A percentile compares a stretch with the other conserved stretches of the same genome.
These are phyloP conservation scores for Acholoe squamosa DNA, from an alignment of 2,888 invertebrate species.

Conservation along the genomic window DNA sequence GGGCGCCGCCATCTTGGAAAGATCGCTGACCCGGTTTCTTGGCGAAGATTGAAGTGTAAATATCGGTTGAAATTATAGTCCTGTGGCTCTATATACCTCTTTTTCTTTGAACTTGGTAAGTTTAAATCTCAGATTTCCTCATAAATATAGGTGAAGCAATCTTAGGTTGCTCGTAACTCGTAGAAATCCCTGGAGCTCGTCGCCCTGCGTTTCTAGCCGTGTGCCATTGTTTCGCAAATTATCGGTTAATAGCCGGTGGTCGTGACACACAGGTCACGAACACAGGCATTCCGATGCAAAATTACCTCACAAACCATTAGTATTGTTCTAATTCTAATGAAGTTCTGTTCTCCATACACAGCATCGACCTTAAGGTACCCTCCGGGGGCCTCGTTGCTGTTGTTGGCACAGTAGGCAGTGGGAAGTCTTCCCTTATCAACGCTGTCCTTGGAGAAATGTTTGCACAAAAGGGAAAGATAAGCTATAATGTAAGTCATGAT, in stretches of 20 bases:
- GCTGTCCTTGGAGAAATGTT: constrained; percentile 96
- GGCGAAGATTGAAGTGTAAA: too few relatives aligned
- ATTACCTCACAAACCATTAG: background rate
- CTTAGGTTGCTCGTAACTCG: too few relatives aligned
- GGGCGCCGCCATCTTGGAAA: too few relatives aligned
- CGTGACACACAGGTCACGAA: constrained; percentile 84
- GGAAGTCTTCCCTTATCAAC: constrained; percentile 89
- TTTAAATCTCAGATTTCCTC: too few relatives aligned
- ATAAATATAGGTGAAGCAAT: too few relatives aligned
- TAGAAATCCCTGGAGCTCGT: too few relatives aligned
- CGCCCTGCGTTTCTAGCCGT: too few relatives aligned
- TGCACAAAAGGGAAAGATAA: constrained; percentile 89
- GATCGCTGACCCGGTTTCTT: too few relatives aligned
- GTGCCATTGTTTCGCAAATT: too few relatives aligned
- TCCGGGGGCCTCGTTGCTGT: constrained; percentile 82
- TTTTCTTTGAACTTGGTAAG: too few relatives aligned
- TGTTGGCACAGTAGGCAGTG: constrained; percentile 84
- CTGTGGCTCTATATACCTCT: too few relatives aligned
- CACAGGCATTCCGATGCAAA: constrained; percentile 87
- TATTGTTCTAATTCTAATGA: background rate
- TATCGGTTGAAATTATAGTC: too few relatives aligned
- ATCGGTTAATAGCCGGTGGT: background rate
- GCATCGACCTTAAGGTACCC: constrained; percentile 75
- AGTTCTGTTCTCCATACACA: constrained; percentile 54
- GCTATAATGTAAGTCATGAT: constrained; percentile 28